phyloP scores from a whole-genome alignment of 1,140 invertebrate genomes.

The Bombus confusus region DNA sequence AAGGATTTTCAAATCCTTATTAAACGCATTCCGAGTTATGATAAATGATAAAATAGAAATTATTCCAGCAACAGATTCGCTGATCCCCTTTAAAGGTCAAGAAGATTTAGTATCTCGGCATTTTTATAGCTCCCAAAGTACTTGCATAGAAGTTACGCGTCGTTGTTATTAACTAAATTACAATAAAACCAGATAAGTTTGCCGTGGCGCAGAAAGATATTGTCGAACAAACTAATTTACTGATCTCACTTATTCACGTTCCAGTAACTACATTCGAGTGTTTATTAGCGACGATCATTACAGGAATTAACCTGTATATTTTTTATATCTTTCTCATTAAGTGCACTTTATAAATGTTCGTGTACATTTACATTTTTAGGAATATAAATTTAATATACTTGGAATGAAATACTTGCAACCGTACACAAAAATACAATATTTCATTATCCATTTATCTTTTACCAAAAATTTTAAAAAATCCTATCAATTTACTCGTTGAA shows the following conservation, averaged over 20 bases:
- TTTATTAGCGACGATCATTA: background rate
- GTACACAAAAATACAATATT: too few species aligned
- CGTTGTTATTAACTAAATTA: background rate
- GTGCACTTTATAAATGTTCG: too few species aligned
- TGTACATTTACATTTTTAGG: too few species aligned
- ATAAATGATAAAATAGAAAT: conserved; percentile 20
- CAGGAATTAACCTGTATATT: background rate
- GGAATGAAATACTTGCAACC: too few species aligned
- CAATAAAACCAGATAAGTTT: background rate
- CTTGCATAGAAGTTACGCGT: background rate
- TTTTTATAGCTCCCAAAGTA: background rate
- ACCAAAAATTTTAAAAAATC: too few species aligned
- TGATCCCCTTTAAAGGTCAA: background rate
- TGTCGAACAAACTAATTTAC: background rate
- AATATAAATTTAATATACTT: too few species aligned
- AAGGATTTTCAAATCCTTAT: background rate
- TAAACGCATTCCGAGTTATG: background rate
- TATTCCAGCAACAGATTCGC: background rate
- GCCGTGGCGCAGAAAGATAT: background rate
- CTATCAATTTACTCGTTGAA: too few species aligned
- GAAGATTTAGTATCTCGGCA: background rate
- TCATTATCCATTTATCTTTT: too few species aligned
- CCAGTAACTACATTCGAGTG: background rate
- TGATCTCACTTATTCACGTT: background rate
- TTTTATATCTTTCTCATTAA: too few species aligned